Conservation (phyloP, 2,797 vertebrate species). For the Macropodus opercularis region DNA sequence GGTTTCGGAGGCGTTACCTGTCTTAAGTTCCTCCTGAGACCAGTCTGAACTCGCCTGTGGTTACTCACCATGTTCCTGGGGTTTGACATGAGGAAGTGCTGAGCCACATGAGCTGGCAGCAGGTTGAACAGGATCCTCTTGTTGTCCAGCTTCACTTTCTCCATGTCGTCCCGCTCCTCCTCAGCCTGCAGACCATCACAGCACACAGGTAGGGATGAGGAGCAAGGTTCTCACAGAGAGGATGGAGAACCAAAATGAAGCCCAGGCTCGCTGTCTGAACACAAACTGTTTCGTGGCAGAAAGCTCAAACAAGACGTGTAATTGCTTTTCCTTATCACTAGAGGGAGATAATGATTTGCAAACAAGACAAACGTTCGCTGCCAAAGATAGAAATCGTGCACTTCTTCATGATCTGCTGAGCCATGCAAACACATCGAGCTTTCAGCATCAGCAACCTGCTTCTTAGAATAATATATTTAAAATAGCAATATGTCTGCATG, state of each 20-base stretch:
- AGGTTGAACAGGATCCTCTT: conserved; percentile 98
- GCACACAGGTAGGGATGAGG: not conserved
- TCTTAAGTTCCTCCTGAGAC: not conserved
- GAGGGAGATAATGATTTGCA: conserved; percentile 71
- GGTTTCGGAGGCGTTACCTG: not conserved
- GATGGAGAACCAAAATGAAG: not conserved
- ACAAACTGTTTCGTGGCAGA: conserved; percentile 10
- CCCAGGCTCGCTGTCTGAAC: conserved; percentile 1
- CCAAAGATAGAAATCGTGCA: conserved; percentile 54
- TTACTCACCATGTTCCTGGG: conserved; percentile 96
- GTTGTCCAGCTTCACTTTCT: conserved; percentile 97
- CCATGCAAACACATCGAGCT: conserved; percentile 15
- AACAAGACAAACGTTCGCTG: conserved; percentile 40
- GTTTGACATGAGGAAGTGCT: conserved; percentile 98
- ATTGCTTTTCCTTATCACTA: conserved; percentile 64
- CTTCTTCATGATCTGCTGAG: conserved; percentile 26
- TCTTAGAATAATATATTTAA: not conserved
- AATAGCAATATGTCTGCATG: not conserved
- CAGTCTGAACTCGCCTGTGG: conserved; percentile 13
- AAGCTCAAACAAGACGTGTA: conserved; percentile 36
- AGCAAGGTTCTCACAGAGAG: not conserved
- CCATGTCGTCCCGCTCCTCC: conserved; percentile 98
- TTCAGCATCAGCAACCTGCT: not conserved
- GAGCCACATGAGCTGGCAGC: conserved; percentile 95
- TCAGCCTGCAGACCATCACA: conserved; percentile 84